Evolutionary conservation across 2,888 invertebrate species (phyloP).

Genomic region (Melanargia galathea): DNA sequence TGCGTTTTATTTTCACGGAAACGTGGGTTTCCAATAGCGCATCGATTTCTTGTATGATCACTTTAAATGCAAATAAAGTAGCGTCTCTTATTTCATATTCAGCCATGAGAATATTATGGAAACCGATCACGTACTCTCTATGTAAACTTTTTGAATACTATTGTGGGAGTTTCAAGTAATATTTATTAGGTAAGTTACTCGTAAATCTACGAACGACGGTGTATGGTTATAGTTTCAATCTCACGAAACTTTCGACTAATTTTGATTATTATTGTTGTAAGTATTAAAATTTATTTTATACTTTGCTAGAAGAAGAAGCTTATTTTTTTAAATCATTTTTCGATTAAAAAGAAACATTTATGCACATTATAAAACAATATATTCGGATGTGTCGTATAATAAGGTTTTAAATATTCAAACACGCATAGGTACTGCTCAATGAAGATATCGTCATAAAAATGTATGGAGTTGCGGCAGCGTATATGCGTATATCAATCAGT

Average conservation of each 20-base stretch:
- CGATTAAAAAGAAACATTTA: too few relatives aligned
- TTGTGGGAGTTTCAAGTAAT: conserved; percentile 21
- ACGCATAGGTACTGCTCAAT: too few relatives aligned
- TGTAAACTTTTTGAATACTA: conserved; percentile 26
- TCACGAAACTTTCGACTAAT: background rate
- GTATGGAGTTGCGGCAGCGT: too few relatives aligned
- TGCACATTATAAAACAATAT: too few relatives aligned
- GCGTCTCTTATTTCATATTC: conserved; percentile 43
- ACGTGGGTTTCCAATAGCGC: conserved; percentile 62
- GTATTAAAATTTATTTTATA: background rate
- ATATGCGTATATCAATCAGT: too few relatives aligned
- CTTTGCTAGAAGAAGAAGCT: background rate
- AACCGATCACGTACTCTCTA: conserved; percentile 25
- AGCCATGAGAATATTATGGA: conserved; percentile 34
- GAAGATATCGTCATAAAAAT: too few relatives aligned
- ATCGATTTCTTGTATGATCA: conserved; percentile 58
- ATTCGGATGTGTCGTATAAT: too few relatives aligned
- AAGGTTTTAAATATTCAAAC: too few relatives aligned
- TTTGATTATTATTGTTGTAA: background rate
- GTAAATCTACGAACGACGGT: conserved; percentile 15
- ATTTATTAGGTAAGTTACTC: conserved; percentile 21
- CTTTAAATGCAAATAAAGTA: conserved; percentile 62
- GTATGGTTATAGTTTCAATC: conserved; percentile 9
- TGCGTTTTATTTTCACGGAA: conserved; percentile 56
- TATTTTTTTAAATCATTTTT: too few relatives aligned